A percentile compares a stretch with the other conserved stretches of the same genome.
Conservation (phyloP, 2,797 vertebrate genomes). For the Chelidonichthys spinosus region DNA sequence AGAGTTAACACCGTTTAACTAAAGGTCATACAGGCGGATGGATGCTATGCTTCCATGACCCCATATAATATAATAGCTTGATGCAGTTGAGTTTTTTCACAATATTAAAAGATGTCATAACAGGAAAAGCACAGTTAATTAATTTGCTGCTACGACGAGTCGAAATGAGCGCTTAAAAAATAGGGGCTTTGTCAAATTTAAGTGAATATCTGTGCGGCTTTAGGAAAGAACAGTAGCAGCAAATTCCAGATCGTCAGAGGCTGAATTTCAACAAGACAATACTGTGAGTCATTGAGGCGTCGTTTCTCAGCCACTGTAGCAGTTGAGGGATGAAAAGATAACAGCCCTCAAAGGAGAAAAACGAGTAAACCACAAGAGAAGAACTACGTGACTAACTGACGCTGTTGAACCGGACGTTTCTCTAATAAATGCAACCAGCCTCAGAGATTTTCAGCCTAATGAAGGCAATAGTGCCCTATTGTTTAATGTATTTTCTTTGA, state of each 20-base stretch:
- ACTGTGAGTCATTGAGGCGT: background rate
- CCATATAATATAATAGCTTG: too few species aligned
- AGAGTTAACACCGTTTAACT: too few species aligned
- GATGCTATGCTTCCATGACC: too few species aligned
- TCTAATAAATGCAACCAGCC: background rate
- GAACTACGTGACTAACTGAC: background rate
- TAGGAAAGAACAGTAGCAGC: background rate
- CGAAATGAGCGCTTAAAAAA: background rate
- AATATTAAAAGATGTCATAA: background rate
- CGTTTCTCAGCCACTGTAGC: background rate
- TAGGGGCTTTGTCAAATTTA: background rate
- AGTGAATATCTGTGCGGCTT: background rate
- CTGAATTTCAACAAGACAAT: constrained; percentile 1
- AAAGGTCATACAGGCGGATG: too few species aligned
- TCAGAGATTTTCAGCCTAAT: background rate
- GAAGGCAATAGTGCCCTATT: too few species aligned
- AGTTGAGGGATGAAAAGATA: background rate
- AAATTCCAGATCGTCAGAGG: background rate
- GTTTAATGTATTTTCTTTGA: background rate
- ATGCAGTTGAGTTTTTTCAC: background rate
- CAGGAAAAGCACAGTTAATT: background rate
- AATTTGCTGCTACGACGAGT: background rate
- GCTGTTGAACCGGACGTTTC: background rate
- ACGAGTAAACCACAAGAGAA: background rate
- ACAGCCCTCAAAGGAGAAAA: background rate